A percentile compares a stretch with the other conserved stretches of the same genome.
Evolutionary conservation across 2,797 vertebrate genomes (phyloP).

Genomic region (Acomys russatus): DNA sequence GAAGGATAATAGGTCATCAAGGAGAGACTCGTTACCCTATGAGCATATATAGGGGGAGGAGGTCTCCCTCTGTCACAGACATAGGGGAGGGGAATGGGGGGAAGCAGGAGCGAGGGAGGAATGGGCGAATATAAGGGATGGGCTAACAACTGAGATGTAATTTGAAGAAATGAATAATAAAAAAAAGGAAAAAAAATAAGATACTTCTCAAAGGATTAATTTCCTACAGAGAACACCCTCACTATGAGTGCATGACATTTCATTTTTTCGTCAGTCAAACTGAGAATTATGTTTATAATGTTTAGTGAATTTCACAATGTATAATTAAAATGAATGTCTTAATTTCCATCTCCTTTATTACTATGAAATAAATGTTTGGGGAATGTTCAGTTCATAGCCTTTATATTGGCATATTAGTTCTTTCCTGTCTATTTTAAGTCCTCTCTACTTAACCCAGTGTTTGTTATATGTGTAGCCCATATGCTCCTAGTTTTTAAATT

Average conservation of each 20-base stretch:
- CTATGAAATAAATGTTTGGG: conserved; percentile 10
- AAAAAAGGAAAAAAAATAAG: no score
- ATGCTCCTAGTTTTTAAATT: conserved; percentile 60
- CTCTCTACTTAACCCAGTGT: not conserved
- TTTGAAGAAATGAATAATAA: no score
- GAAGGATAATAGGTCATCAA: no score
- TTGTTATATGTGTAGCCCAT: conserved; percentile 56
- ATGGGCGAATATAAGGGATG: no score
- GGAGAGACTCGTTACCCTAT: no score
- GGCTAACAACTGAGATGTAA: no score
- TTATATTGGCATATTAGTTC: conserved; percentile 53
- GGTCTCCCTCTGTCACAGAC: no score
- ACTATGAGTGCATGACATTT: not conserved
- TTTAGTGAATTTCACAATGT: not conserved
- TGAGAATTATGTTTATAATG: not conserved
- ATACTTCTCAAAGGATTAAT: not conserved
- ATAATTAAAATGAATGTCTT: conserved; percentile 29
- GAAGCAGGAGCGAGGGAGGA: no score
- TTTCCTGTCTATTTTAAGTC: not conserved
- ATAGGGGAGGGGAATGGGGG: no score
- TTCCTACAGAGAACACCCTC: not conserved
- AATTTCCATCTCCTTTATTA: conserved; percentile 31
- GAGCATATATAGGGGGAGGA: no score
- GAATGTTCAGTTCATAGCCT: conserved; percentile 24
- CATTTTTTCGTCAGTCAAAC: not conserved